phyloP scores from a whole-genome alignment of 2,797 vertebrate species.

The Petrocephalus schoutedeni region DNA sequence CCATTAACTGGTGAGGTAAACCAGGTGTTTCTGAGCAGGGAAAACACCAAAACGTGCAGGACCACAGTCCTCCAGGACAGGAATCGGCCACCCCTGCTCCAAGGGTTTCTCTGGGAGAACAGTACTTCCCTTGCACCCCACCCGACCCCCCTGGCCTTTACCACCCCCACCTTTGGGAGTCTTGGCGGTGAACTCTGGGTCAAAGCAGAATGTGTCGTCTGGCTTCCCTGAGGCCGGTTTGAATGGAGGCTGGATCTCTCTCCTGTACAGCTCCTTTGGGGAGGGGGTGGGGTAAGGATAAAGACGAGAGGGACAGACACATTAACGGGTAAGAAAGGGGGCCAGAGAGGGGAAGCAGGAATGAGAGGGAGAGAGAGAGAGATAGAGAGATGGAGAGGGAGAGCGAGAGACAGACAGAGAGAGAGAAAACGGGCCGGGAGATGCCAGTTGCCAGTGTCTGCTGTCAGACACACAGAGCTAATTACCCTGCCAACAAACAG shows the following conservation, averaged over 20 bases:
- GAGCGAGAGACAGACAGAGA: neutral
- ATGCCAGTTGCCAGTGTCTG: neutral
- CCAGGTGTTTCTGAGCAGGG: no score
- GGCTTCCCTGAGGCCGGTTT: slow-evolving; percentile 93
- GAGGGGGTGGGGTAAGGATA: neutral
- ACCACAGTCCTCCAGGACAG: no score
- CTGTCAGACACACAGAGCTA: neutral
- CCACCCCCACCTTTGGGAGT: slow-evolving; percentile 89
- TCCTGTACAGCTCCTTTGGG: slow-evolving; percentile 82
- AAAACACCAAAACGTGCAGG: no score
- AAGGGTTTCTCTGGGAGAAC: neutral
- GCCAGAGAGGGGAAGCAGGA: neutral
- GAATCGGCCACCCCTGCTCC: neutral
- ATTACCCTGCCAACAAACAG: neutral
- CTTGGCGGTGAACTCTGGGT: slow-evolving; percentile 98
- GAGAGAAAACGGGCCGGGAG: neutral
- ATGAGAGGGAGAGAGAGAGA: neutral
- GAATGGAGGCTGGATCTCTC: slow-evolving; percentile 92
- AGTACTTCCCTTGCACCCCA: neutral
- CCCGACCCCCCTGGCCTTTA: neutral
- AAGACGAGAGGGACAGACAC: neutral
- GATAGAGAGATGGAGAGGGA: neutral
- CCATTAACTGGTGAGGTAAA: no score
- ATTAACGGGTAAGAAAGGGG: neutral
- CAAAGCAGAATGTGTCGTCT: slow-evolving; percentile 97